phyloP scores from a whole-genome alignment of 2,797 vertebrate species.

The Gallinago solitaria region DNA sequence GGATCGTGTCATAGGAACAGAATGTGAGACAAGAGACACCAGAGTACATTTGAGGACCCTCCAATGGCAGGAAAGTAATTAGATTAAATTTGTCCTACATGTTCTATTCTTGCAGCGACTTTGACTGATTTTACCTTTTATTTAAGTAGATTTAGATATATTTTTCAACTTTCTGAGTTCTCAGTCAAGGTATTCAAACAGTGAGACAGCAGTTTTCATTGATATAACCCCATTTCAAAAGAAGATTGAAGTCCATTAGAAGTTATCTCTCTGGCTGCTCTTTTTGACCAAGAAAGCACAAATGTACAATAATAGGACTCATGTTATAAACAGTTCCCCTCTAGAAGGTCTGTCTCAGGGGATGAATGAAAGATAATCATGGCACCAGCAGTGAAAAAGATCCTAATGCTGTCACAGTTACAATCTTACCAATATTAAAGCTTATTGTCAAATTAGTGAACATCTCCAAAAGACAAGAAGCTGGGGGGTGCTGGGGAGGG shows the following conservation, averaged over 20 bases:
- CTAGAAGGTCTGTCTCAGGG: not conserved
- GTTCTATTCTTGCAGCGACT: not conserved
- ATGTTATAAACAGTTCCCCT: not conserved
- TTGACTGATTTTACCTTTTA: not conserved
- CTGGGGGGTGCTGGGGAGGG: too few relatives aligned
- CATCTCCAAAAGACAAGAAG: not conserved
- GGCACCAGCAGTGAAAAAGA: not conserved
- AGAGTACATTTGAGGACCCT: not conserved
- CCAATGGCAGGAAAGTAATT: not conserved
- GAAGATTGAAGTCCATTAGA: not conserved
- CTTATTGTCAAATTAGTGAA: not conserved
- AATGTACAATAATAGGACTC: not conserved
- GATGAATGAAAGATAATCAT: not conserved
- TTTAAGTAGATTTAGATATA: not conserved
- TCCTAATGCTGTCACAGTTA: not conserved
- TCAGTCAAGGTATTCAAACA: not conserved
- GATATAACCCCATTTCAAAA: not conserved
- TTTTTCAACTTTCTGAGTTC: not conserved
- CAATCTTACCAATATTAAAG: not conserved
- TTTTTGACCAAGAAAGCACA: not conserved
- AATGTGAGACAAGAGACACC: not conserved
- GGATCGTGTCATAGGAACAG: not conserved
- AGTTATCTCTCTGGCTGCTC: not conserved
- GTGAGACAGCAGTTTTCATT: not conserved
- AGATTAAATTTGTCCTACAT: not conserved